A percentile compares a stretch with the other conserved stretches of the same genome.
These are phyloP conservation scores for Mormyrops attenuatus DNA, from an alignment of 2,797 vertebrate genomes.

Conservation along the genomic window DNA sequence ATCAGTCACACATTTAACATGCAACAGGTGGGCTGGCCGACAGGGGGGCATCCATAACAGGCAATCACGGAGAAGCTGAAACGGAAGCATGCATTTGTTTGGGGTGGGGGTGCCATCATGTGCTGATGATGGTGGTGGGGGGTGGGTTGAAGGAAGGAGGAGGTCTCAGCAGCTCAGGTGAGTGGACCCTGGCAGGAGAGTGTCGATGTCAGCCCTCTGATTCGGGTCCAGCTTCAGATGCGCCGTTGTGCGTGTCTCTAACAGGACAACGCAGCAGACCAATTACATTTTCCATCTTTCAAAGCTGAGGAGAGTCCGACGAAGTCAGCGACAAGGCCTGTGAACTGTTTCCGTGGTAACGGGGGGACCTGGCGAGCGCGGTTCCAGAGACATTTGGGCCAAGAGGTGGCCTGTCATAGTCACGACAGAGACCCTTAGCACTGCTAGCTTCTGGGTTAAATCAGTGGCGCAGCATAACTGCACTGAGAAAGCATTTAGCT, in stretches of 20 bases:
- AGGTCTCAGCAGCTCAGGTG: neutral
- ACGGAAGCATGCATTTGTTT: neutral
- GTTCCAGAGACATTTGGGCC: neutral
- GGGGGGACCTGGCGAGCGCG: conserved; percentile 3
- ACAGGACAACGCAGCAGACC: neutral
- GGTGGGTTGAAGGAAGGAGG: neutral
- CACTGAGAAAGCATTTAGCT: neutral
- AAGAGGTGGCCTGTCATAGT: conserved; percentile 26
- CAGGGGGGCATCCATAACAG: neutral
- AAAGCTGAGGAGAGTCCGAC: neutral
- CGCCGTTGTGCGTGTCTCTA: neutral
- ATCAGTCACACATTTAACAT: neutral
- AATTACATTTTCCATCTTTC: neutral
- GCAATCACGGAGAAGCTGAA: neutral
- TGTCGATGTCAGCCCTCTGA: neutral
- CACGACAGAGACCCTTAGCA: neutral
- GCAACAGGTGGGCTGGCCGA: neutral
- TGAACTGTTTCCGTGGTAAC: conserved; percentile 50
- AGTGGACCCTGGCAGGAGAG: neutral
- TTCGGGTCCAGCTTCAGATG: neutral
- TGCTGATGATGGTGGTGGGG: neutral
- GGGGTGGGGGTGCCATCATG: neutral
- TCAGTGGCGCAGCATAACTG: neutral
- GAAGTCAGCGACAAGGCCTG: neutral
- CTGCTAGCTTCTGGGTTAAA: neutral